These are phyloP conservation scores for Andricus curvator DNA, from an alignment of 2,888 invertebrate species.

Conservation along the genomic window DNA sequence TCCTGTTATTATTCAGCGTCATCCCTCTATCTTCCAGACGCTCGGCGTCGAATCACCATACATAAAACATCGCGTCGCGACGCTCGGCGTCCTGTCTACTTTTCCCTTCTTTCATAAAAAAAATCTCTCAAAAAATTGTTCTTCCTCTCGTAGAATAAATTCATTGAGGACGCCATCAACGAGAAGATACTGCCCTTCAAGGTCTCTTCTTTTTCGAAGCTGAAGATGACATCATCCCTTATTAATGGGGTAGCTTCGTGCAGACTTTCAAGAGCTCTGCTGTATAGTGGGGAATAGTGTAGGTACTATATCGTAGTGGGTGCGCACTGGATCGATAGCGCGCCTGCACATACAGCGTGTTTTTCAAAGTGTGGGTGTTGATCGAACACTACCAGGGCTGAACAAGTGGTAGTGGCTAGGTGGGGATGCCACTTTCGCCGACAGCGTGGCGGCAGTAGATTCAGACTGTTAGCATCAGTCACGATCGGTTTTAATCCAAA, in stretches of 20 bases:
- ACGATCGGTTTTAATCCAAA: conserved; percentile 39
- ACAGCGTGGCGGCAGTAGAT: conserved; percentile 48
- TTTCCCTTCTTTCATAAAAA: neutral
- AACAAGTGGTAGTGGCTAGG: conserved; percentile 17
- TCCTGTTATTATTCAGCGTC: too few relatives aligned
- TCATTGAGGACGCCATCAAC: neutral
- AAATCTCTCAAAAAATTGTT: neutral
- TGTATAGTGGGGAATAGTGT: conserved; percentile 2
- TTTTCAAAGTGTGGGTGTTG: neutral
- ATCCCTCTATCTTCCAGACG: neutral
- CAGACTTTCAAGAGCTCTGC: neutral
- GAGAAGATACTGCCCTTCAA: neutral
- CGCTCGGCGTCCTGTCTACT: neutral
- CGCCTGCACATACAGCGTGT: neutral
- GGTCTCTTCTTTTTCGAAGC: neutral
- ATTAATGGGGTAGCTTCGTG: neutral
- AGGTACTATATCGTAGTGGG: neutral
- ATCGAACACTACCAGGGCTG: neutral
- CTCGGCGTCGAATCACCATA: neutral
- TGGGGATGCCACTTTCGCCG: conserved; percentile 47
- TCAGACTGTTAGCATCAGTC: conserved; percentile 29
- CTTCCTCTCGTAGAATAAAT: neutral
- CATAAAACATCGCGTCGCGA: conserved; percentile 2
- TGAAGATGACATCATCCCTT: conserved; percentile 7
- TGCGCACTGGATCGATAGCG: conserved; percentile 51